Percentiles rank a stretch among this genome's conserved stretches.
Evolutionary conservation across 1,140 invertebrate species (phyloP).

Genomic region (Drosophila asahinai): DNA sequence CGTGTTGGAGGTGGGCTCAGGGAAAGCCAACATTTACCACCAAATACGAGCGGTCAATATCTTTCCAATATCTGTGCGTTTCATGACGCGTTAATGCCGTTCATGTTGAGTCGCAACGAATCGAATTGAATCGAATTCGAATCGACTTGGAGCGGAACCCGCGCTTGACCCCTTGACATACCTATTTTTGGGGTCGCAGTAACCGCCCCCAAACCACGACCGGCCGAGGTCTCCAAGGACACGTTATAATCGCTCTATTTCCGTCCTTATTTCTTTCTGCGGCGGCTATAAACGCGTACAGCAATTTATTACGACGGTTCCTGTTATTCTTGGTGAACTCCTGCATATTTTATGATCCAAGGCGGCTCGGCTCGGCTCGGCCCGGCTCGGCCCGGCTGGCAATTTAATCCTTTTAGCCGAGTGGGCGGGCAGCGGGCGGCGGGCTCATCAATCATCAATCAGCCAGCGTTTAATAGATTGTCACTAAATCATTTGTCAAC

Average conservation of each 20-base stretch:
- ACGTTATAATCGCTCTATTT: slow-evolving; percentile 64
- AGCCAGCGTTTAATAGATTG: slow-evolving; percentile 74
- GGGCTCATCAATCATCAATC: slow-evolving; percentile 71
- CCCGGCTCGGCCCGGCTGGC: not conserved
- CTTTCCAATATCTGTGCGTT: slow-evolving; percentile 41
- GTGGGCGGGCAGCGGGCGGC: not conserved
- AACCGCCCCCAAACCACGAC: not conserved
- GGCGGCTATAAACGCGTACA: slow-evolving; percentile 32
- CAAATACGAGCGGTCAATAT: slow-evolving; percentile 20
- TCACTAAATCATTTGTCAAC: slow-evolving; percentile 81
- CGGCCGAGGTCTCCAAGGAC: slow-evolving; percentile 26
- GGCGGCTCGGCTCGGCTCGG: not conserved
- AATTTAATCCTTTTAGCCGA: slow-evolving; percentile 76
- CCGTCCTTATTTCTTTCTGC: slow-evolving; percentile 43
- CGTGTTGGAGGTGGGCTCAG: slow-evolving; percentile 18
- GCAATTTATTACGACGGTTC: slow-evolving; percentile 23
- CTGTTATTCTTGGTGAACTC: slow-evolving; percentile 24
- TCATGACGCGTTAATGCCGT: slow-evolving; percentile 23
- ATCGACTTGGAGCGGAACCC: slow-evolving; percentile 5
- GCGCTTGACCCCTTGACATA: slow-evolving; percentile 18
- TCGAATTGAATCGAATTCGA: not conserved
- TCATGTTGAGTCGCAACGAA: not conserved
- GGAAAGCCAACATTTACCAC: slow-evolving; percentile 18
- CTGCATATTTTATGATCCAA: slow-evolving; percentile 43
- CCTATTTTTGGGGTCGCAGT: slow-evolving; percentile 21